These are phyloP conservation scores for Scartelaos histophorus DNA, from an alignment of 2,113 vertebrate genomes.

Conservation along the genomic window DNA sequence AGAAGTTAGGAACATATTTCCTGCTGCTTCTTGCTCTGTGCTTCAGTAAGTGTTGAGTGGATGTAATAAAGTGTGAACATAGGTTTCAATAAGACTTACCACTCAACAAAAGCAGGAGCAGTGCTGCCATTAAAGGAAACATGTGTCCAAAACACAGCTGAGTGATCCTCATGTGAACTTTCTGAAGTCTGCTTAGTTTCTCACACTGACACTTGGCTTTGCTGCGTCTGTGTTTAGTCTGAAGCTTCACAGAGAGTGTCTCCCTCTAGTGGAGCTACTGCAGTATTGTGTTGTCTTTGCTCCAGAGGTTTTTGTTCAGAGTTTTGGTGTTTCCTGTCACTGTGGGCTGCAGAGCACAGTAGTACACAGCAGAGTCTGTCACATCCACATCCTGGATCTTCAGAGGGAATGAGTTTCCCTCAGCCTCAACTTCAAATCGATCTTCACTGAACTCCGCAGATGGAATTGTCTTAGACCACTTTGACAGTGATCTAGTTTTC, in stretches of 20 bases:
- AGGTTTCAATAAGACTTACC: constrained; percentile 10
- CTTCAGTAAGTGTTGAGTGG: constrained; percentile 21
- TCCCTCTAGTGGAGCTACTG: constrained; percentile 16
- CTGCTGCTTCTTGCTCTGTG: constrained; percentile 8
- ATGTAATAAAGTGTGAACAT: constrained; percentile 11
- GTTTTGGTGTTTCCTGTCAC: constrained; percentile 34
- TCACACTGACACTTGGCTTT: constrained; percentile 4
- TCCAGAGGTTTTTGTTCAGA: constrained; percentile 39
- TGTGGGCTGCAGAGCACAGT: constrained; percentile 28
- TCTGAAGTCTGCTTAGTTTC: constrained; percentile 6
- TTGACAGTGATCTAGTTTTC: too few relatives aligned
- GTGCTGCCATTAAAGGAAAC: constrained; percentile 9
- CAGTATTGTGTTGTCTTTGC: constrained; percentile 21
- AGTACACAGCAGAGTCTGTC: constrained; percentile 22
- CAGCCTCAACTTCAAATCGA: neutral
- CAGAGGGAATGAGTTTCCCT: neutral
- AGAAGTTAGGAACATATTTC: constrained; percentile 10
- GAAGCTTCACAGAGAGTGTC: neutral
- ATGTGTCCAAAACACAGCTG: constrained; percentile 12
- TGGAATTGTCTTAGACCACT: neutral
- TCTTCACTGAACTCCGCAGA: neutral
- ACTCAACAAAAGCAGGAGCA: constrained; percentile 12
- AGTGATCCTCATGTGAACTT: constrained; percentile 30
- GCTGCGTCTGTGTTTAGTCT: constrained; percentile 10
- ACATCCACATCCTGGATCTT: constrained; percentile 4